Conservation (phyloP, 2,797 vertebrate genomes). For the Limnodromus scolopaceus region DNA sequence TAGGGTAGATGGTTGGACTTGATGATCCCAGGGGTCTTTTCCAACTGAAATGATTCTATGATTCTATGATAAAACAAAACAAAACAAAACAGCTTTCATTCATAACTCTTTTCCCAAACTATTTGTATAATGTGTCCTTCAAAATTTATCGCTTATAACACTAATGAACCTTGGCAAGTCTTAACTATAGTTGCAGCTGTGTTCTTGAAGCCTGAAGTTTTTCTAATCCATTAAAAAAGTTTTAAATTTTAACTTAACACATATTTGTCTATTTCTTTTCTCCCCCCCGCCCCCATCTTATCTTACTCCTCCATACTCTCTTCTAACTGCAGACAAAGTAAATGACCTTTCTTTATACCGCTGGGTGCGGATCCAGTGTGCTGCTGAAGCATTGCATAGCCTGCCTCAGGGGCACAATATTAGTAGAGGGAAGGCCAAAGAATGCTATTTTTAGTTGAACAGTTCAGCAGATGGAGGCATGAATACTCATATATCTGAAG, state of each 20-base stretch:
- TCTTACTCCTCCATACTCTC: not conserved
- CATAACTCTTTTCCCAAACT: constrained; percentile 72
- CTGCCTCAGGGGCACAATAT: constrained; percentile 78
- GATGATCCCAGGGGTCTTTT: too few relatives aligned
- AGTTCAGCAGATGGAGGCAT: constrained; percentile 88
- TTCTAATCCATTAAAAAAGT: constrained; percentile 73
- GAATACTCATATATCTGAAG: constrained; percentile 91
- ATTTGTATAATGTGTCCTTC: constrained; percentile 84
- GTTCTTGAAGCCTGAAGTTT: constrained; percentile 74
- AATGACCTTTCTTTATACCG: constrained; percentile 63
- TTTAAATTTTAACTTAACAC: constrained; percentile 30
- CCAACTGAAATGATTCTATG: too few relatives aligned
- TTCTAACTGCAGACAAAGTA: constrained; percentile 59
- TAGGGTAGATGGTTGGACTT: too few relatives aligned
- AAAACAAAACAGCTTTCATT: constrained; percentile 44
- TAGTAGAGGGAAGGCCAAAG: constrained; percentile 76
- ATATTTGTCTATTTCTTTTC: constrained; percentile 28
- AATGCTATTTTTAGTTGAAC: constrained; percentile 88
- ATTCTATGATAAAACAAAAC: too few relatives aligned
- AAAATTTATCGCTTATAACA: constrained; percentile 81
- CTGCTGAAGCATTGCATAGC: constrained; percentile 74
- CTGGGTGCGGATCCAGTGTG: constrained; percentile 61
- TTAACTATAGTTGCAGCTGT: constrained; percentile 83
- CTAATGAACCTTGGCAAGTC: constrained; percentile 85
- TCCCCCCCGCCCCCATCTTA: not conserved